Conservation (phyloP, 37 sponge, comb jelly and placozoan genomes). For the Chondrosia reniformis region DNA sequence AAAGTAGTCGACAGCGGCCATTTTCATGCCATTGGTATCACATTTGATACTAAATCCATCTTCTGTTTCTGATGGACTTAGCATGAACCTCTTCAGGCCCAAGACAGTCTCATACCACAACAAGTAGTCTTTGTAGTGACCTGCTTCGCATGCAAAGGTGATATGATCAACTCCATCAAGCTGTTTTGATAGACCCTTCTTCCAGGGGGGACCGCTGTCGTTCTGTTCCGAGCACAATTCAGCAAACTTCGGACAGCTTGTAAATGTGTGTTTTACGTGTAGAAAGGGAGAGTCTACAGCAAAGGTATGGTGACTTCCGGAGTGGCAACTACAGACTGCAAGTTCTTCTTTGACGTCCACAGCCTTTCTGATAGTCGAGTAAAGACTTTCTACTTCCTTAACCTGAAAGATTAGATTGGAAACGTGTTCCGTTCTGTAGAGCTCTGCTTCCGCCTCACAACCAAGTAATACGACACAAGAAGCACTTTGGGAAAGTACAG, state of each 20-base stretch:
- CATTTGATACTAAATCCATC: constrained; percentile 29
- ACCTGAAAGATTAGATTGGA: neutral
- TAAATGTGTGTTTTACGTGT: constrained; percentile 15
- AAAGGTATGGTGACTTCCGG: neutral
- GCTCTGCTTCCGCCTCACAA: too few relatives aligned
- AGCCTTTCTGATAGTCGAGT: neutral
- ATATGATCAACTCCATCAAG: constrained; percentile 38
- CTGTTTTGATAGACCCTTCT: neutral
- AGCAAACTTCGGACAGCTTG: neutral
- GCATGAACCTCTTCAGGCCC: neutral
- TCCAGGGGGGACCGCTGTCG: constrained; percentile 3
- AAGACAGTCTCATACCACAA: constrained; percentile 32
- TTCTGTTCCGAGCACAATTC: neutral
- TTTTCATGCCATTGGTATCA: constrained; percentile 25
- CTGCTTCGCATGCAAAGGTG: constrained; percentile 20
- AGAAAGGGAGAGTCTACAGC: neutral
- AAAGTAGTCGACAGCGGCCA: constrained; percentile 41
- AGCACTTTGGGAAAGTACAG: too few relatives aligned
- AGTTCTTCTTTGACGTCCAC: neutral
- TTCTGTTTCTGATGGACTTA: constrained; percentile 22
- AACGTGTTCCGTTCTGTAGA: too few relatives aligned
- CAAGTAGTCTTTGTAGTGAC: neutral
- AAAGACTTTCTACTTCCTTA: neutral
- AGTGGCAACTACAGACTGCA: neutral
- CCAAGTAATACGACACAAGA: too few relatives aligned